phyloP scores from a whole-genome alignment of 2,113 vertebrate genomes.

The Osmerus eperlanus region DNA sequence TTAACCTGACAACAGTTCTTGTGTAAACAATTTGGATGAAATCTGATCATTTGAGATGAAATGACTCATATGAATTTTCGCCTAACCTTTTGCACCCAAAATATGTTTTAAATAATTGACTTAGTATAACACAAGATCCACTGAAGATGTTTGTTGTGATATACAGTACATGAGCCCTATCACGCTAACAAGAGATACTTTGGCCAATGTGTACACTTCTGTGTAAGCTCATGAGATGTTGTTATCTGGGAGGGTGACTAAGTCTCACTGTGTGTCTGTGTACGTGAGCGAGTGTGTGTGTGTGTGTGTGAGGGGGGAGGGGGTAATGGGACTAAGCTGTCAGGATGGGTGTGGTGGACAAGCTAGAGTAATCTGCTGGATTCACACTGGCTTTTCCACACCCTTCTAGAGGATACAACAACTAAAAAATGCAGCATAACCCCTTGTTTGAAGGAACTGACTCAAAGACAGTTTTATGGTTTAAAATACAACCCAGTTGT shows the following conservation, averaged over 20 bases:
- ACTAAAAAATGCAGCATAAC: constrained; percentile 59
- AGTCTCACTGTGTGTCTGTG: constrained; percentile 8
- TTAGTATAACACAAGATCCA: no score
- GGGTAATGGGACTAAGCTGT: constrained; percentile 11
- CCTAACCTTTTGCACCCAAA: no score
- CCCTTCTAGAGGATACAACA: constrained; percentile 59
- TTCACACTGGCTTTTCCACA: constrained; percentile 69
- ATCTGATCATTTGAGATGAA: constrained; percentile 25
- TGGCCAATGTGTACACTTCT: no score
- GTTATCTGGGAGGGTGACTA: constrained; percentile 1
- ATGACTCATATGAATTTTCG: not conserved
- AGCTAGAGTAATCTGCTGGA: constrained; percentile 68
- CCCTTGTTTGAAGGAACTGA: constrained; percentile 56
- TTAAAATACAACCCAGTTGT: constrained; percentile 6
- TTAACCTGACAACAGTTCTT: constrained; percentile 26
- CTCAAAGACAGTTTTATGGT: constrained; percentile 54
- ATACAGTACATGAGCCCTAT: no score
- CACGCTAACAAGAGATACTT: no score
- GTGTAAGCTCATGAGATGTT: not conserved
- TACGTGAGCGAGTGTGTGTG: constrained; percentile 7
- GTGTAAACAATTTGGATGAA: constrained; percentile 34
- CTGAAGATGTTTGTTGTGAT: no score
- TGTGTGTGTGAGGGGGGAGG: not conserved
- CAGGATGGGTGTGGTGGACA: constrained; percentile 62
- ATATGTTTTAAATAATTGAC: no score